Base-by-base conservation (phyloP, 2,113 vertebrate species). In the Crypturellus undulatus region DNA sequence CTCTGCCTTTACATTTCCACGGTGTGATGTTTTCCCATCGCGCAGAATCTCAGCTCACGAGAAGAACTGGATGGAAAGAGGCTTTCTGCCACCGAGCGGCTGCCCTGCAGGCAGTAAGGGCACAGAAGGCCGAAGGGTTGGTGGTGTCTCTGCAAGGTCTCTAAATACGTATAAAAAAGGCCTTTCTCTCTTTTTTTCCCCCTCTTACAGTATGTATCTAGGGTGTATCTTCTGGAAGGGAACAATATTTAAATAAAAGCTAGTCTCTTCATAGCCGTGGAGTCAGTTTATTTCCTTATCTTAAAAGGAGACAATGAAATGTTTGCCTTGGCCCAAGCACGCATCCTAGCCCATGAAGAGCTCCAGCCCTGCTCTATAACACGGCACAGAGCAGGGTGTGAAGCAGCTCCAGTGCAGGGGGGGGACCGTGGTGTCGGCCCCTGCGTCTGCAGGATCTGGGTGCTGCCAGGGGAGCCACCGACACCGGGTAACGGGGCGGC, bases 191-290 rank as follows among this genome's bases (percentile, higher is more conserved):
- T 82, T 42, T 3, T 10, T 19, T 10, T 10, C 15, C 22, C 36
- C 54, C 21, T 77, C 34, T 82, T 63, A 24, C 54, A 36, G 32
- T 47, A n/a, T 18, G 1, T 67, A 47, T 6, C 12, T 51, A 38
- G 51, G 62, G 28, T 87, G 32, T 5, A 3, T 36, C 28, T 88
- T 76, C 45, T 3, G 1, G 38, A 91, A 79, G 36, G 94, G 71
- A 95, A 83, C 2, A 22, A 20, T 47, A 42, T n/a, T 65, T 60
- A 22, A 97, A 95, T 96, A 96, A 97, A 97, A 88, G 71, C 21
- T 19, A 34, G 13, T 12, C 28, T 87, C 83, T 87, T 47, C 65
- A 58, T 10, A 49, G 47, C 75, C 63, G 12, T 3, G 3, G 36
- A 60, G n/a, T 68, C 76, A 73, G 2, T 0, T 0, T 38, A 9